Evolutionary conservation across 2,113 vertebrate genomes (phyloP), one percentile per base, ranked within the genome.

Genomic region (Zingel zingel): DNA sequence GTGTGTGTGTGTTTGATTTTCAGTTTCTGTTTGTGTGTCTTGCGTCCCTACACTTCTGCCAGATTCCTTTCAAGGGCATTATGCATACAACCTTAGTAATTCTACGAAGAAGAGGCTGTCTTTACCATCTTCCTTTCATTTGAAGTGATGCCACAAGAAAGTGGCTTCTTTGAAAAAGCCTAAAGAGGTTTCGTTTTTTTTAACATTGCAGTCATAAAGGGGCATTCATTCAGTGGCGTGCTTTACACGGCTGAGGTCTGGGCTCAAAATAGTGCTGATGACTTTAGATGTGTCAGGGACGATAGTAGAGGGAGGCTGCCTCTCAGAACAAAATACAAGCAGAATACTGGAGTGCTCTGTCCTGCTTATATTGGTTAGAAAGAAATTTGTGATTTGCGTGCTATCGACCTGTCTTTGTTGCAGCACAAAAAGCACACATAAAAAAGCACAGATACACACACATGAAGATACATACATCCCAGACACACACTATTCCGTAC

Each of bases 131-230:
- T 56, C 54, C 43, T 62, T 62, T 45, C 27, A 39, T 67, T 72
- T 82, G 78, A 85, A 85, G 68, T 6, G 45, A 88, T 66, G 71
- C 71, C 33, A 75, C 67, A 75, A 67, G 74, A 88, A 79, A 77
- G 68, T 63, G 18, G 27, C 62, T 48, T 63, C 75, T 89, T 89
- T 81, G 71, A 86, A 82, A 71, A 75, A 79, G 23, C 48, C 51
- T 19, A 57, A 69, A 81, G 62, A 79, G 51, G 23, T 19, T 23
- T 66, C 1, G 18, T 57, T 57, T 54, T 53, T 77, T 63, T 75
- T 62, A 77, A 62, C 62, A 57, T 63, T 1, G 30, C 57, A 70
- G 57, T 79, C 71, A 54, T 80, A 45, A 74, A 79, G 63, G 57
- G 15, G 50, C 69, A 86, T 57, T 83, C 79, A 83, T 83, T 50